Evolutionary conservation across 1,140 invertebrate genomes (phyloP).

Genomic region (Limonius californicus): DNA sequence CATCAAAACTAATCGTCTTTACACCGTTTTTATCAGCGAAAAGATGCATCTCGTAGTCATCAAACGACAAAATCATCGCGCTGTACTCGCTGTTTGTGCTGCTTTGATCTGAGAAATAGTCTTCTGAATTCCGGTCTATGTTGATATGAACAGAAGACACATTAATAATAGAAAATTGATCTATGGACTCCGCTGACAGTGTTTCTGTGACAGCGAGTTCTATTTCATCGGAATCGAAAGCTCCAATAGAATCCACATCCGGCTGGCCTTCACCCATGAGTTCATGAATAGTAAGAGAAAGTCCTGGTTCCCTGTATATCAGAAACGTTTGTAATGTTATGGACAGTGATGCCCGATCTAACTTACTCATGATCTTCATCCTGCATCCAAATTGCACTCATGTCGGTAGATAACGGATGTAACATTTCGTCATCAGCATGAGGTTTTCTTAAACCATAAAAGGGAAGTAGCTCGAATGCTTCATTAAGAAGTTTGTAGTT

Average conservation of each 20-base stretch:
- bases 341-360: no score
- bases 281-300: no score
- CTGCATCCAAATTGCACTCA: no score
- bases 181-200: not conserved
- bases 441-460: constrained; percentile 55
- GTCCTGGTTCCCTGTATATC: no score
- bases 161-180: constrained; percentile 17
- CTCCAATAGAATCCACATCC: no score
- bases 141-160: constrained; percentile 14
- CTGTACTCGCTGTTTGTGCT: not conserved
- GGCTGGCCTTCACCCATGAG: no score
- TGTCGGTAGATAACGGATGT: no score
- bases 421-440: not conserved
- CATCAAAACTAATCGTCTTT: not conserved
- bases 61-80: not conserved
- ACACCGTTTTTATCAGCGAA: not conserved
- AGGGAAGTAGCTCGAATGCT: constrained; percentile 64
- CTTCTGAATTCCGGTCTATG: no score
- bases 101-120: not conserved
- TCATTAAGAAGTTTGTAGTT: constrained; percentile 61
- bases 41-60: not conserved
- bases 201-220: not conserved
- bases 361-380: no score
- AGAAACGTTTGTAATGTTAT: no score
- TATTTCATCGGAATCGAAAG: not conserved